Evolutionary conservation across 2,888 invertebrate genomes (phyloP), one percentile per base, ranked within the genome.

Genomic region (Lamellibrachia satsuma): DNA sequence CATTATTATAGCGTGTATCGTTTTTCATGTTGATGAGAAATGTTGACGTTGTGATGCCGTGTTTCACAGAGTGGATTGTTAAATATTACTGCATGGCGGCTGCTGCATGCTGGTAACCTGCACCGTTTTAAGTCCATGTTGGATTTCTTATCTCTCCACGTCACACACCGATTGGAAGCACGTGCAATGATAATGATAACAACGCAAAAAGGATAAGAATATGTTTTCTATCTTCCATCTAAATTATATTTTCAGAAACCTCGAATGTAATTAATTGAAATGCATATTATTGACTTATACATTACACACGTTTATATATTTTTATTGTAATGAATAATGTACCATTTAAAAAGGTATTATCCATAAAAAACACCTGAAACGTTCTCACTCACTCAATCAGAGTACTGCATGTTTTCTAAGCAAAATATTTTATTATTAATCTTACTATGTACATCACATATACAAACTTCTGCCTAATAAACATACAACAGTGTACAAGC

Each of bases 361-460:
- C 57, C 15, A 15, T 11, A 6, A n/a, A 75, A 15, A 75, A 75
- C 75, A 22, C 75, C 4, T 6, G 75, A 22, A 75, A 75, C 22
- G n/a, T 75, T 75, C 15, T 15, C 22, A 75, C n/a, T 75, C 75
- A 75, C 6, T 75, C 75, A 75, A 22, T 15, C 15, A 75, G 75
- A 75, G 22, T 22, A 7, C 15, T 75, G 52, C 51, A 52, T 52
- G 15, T 52, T 91, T 52, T 52, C 91, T 91, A 52, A 6, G 91
- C 91, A 91, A 51, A 52, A 91, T 52, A 91, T 91, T 52, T 52
- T 52, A 91, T 51, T 91, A 52, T 91, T 91, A 52, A 15, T 52
- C 52, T 52, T 91, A 91, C 52, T 91, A 91, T 91, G 91, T 52
- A 27, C 52, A 91, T 52, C n/a, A 52, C 55, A 91, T 55, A 91